Percentiles rank a stretch among this genome's conserved stretches.
Evolutionary conservation across 2,797 vertebrate genomes (phyloP).

Genomic region (Sebastes oblongus): DNA sequence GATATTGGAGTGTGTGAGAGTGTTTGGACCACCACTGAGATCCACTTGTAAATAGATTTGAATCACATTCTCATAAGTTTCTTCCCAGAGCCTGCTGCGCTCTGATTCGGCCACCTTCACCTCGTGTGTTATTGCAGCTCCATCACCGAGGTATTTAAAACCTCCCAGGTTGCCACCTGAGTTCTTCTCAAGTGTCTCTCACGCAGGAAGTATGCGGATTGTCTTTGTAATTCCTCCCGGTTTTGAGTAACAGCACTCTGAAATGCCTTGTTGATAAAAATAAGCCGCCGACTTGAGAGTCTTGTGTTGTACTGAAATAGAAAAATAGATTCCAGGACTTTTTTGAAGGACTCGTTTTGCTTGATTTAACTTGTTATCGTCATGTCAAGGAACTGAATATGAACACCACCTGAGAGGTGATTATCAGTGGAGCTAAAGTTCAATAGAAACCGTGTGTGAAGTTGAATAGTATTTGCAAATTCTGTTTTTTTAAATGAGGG

Average conservation of each 20-base stretch:
- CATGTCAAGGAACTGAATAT: neutral
- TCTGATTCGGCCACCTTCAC: slow-evolving; percentile 27
- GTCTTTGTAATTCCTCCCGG: slow-evolving; percentile 46
- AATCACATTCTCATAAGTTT: slow-evolving; percentile 30
- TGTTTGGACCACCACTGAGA: slow-evolving; percentile 63
- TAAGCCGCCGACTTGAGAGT: slow-evolving; percentile 35
- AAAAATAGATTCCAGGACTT: slow-evolving; percentile 38
- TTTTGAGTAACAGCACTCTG: slow-evolving; percentile 41
- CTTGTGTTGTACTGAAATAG: slow-evolving; percentile 18
- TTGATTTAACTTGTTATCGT: neutral
- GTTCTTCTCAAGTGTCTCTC: slow-evolving; percentile 57
- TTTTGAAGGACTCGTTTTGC: slow-evolving; percentile 3
- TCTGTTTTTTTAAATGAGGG: neutral
- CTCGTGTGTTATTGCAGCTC: slow-evolving; percentile 12
- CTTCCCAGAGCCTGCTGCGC: neutral
- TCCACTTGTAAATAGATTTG: slow-evolving; percentile 43
- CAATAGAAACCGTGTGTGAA: neutral
- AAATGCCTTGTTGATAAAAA: slow-evolving; percentile 61
- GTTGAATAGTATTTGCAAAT: neutral
- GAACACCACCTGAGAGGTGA: neutral
- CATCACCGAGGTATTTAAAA: slow-evolving; percentile 59
- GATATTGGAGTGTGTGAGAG: slow-evolving; percentile 11
- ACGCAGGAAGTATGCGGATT: slow-evolving; percentile 49
- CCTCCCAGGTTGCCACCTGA: slow-evolving; percentile 58
- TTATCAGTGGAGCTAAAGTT: neutral